These are phyloP conservation scores for Epinotia nisella DNA, from an alignment of 2,888 invertebrate genomes.

Conservation along the genomic window DNA sequence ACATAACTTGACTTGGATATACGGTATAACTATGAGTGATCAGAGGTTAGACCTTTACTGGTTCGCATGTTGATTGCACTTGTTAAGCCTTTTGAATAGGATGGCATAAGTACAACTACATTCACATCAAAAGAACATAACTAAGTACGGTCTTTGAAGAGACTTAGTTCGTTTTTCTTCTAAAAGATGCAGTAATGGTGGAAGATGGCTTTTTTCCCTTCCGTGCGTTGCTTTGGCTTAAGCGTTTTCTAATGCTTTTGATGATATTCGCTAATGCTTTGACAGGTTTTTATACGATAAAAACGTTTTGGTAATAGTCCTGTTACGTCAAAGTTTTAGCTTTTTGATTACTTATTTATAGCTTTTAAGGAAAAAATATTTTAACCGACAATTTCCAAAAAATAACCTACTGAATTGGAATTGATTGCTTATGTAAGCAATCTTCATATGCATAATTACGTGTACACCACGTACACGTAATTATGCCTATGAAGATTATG, in stretches of 20 bases:
- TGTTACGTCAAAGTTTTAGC: background rate
- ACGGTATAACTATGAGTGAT: background rate
- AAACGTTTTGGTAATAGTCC: slow-evolving; percentile 8
- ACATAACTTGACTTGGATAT: background rate
- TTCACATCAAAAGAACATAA: background rate
- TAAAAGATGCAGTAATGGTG: slow-evolving; percentile 19
- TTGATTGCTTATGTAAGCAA: too few relatives aligned
- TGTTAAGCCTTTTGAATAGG: background rate
- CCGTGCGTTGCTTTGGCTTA: slow-evolving; percentile 30
- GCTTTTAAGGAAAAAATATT: background rate
- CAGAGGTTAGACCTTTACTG: background rate
- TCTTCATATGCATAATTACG: too few relatives aligned
- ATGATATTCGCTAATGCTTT: slow-evolving; percentile 27
- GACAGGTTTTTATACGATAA: slow-evolving; percentile 28
- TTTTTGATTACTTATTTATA: background rate
- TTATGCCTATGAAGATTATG: too few relatives aligned
- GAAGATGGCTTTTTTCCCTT: slow-evolving; percentile 37
- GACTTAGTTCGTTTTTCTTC: background rate
- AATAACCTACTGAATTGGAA: too few relatives aligned
- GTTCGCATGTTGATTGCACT: background rate
- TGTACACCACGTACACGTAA: too few relatives aligned
- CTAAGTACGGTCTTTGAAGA: background rate
- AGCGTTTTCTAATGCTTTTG: slow-evolving; percentile 42
- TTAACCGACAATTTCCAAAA: too few relatives aligned
- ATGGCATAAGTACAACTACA: background rate